These are phyloP conservation scores for Champsocephalus gunnari DNA, from an alignment of 2,797 vertebrate genomes.

Conservation along the genomic window DNA sequence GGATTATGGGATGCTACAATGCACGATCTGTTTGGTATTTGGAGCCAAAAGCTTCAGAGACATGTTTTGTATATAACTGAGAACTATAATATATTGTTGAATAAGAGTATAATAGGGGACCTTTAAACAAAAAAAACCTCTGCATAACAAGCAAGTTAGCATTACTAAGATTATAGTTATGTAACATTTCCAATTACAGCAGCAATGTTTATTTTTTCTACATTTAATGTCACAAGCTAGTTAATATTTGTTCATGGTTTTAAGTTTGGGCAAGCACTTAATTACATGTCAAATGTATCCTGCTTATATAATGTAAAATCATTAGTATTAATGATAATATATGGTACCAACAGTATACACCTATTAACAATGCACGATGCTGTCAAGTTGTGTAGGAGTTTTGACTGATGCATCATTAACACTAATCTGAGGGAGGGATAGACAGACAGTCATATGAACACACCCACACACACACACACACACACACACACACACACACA, in stretches of 20 bases:
- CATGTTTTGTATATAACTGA: no score
- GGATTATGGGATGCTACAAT: no score
- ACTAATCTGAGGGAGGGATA: conserved; percentile 46
- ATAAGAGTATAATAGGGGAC: no score
- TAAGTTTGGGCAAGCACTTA: conserved; percentile 3
- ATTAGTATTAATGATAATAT: conserved; percentile 44
- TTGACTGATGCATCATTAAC: conserved; percentile 67
- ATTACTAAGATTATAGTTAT: no score
- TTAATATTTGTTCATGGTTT: background rate
- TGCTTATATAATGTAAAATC: conserved; percentile 10
- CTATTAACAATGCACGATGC: conserved; percentile 50
- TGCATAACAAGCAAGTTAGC: no score
- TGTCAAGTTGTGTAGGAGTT: conserved; percentile 53
- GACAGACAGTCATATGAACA: conserved; percentile 13
- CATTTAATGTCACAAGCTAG: no score
- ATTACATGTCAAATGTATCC: conserved; percentile 2
- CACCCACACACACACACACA: background rate
- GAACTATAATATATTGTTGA: no score
- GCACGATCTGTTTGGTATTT: no score
- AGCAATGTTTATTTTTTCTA: no score
- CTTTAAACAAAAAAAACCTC: no score
- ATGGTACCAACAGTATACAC: conserved; percentile 27
- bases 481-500: background rate
- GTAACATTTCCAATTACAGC: no score
- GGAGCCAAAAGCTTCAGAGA: no score